These are phyloP conservation scores for Micropterix aruncella DNA, from an alignment of 2,888 invertebrate species.

Conservation along the genomic window DNA sequence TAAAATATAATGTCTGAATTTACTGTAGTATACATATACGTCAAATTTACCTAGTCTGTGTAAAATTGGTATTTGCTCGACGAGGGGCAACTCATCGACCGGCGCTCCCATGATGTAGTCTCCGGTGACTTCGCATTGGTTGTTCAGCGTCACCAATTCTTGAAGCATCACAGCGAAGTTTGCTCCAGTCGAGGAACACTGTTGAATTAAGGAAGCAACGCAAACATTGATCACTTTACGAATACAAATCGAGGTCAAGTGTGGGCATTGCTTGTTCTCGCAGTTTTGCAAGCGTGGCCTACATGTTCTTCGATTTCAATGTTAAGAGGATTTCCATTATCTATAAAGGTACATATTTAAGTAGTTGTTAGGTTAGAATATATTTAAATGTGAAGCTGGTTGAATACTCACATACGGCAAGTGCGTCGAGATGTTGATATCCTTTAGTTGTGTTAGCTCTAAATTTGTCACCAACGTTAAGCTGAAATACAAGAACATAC, in stretches of 20 bases:
- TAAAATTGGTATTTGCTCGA: slow-evolving; percentile 69
- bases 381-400: not conserved
- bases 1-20: slow-evolving; percentile 1
- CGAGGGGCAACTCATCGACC: slow-evolving; percentile 61
- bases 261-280: no score
- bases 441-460: slow-evolving; percentile 23
- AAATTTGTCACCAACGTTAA: slow-evolving; percentile 29
- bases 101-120: slow-evolving; percentile 60
- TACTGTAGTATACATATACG: slow-evolving; percentile 1
- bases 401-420: slow-evolving; percentile 24
- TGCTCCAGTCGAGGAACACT: slow-evolving; percentile 43
- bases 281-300: no score
- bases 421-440: slow-evolving; percentile 28
- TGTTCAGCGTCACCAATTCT: slow-evolving; percentile 54
- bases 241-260: no score
- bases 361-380: not conserved
- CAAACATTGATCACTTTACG: no score
- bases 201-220: no score
- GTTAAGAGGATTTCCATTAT: no score
- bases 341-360: not conserved
- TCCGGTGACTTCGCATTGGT: slow-evolving; percentile 59
- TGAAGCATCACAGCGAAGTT: slow-evolving; percentile 52
- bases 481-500: no score
- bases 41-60: slow-evolving; percentile 51
- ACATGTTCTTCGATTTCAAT: no score